phyloP scores from a whole-genome alignment of 2,888 invertebrate species.

The Epirrita christyi region DNA sequence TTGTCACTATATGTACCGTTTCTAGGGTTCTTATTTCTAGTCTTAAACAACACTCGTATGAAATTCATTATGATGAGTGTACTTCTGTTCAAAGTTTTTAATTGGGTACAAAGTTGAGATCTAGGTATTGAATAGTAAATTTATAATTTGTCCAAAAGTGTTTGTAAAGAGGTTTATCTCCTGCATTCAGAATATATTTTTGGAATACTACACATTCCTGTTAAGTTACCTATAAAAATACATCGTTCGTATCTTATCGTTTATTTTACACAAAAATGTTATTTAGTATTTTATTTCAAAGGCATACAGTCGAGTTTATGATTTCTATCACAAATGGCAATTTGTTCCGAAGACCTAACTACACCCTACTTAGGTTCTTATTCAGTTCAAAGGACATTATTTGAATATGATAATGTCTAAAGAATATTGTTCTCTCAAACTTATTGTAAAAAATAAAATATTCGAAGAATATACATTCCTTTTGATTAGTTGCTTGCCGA shows the following conservation, averaged over 20 bases:
- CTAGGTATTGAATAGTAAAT: neutral
- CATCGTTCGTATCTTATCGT: conserved; percentile 15
- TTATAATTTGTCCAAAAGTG: conserved; percentile 12
- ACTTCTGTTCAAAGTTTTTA: neutral
- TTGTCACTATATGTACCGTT: too few relatives aligned
- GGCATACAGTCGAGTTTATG: conserved; percentile 33
- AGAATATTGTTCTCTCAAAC: conserved; percentile 13
- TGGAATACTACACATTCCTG: conserved; percentile 2
- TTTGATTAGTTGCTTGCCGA: conserved; percentile 20
- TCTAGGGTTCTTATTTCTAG: too few relatives aligned
- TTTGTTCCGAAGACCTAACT: conserved; percentile 29
- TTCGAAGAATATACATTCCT: conserved; percentile 35
- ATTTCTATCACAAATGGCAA: conserved; percentile 40
- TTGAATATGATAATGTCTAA: neutral
- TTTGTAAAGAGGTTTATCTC: neutral
- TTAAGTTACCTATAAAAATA: conserved; percentile 25
- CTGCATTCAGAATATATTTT: conserved; percentile 3
- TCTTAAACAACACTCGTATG: too few relatives aligned
- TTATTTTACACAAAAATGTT: conserved; percentile 17
- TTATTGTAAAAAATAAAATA: conserved; percentile 25
- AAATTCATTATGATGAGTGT: neutral
- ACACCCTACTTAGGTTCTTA: conserved; percentile 22
- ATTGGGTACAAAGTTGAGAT: neutral
- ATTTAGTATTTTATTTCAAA: conserved; percentile 23
- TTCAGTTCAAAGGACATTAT: conserved; percentile 31